A percentile compares a stretch with the other conserved stretches of the same genome.
Conservation (phyloP, 2,797 vertebrate genomes). For the Betta splendens region DNA sequence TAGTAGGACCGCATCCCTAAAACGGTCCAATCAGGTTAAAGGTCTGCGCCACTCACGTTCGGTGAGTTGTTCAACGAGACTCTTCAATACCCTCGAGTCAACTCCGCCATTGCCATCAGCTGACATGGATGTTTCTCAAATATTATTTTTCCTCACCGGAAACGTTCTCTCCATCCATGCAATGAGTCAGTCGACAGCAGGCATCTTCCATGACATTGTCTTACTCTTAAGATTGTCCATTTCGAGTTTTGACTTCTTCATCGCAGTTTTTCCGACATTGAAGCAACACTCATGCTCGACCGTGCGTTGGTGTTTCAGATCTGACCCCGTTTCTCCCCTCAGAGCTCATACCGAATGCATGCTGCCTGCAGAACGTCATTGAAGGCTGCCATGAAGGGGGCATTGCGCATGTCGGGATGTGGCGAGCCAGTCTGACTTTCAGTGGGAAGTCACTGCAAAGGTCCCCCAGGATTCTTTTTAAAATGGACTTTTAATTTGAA, state of each 20-base stretch:
- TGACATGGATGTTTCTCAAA: slow-evolving; percentile 54
- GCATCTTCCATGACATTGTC: slow-evolving; percentile 68
- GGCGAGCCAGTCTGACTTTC: slow-evolving; percentile 20
- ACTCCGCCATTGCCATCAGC: slow-evolving; percentile 63
- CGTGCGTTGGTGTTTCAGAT: slow-evolving; percentile 28
- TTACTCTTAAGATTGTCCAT: slow-evolving; percentile 34
- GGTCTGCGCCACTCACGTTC: slow-evolving; percentile 80
- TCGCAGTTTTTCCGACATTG: slow-evolving; percentile 18
- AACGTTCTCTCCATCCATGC: slow-evolving; percentile 63
- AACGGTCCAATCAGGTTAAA: slow-evolving; percentile 83
- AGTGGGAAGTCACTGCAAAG: slow-evolving; percentile 39
- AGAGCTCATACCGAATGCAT: slow-evolving; percentile 57
- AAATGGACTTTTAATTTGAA: background rate
- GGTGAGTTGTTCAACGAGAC: slow-evolving; percentile 72
- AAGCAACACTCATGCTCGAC: slow-evolving; percentile 34
- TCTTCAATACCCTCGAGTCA: slow-evolving; percentile 42
- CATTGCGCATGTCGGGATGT: slow-evolving; percentile 36
- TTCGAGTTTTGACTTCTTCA: slow-evolving; percentile 34
- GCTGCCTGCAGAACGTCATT: slow-evolving; percentile 45
- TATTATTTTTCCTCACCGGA: slow-evolving; percentile 41
- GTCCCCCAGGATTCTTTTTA: slow-evolving; percentile 23
- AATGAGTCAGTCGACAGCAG: slow-evolving; percentile 45
- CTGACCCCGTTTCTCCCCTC: slow-evolving; percentile 30
- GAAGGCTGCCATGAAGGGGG: slow-evolving; percentile 12
- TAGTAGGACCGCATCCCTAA: slow-evolving; percentile 80